Evolutionary conservation across 2,888 invertebrate genomes (phyloP), one percentile per base, ranked within the genome.

Genomic region (Plagodis dolabraria): DNA sequence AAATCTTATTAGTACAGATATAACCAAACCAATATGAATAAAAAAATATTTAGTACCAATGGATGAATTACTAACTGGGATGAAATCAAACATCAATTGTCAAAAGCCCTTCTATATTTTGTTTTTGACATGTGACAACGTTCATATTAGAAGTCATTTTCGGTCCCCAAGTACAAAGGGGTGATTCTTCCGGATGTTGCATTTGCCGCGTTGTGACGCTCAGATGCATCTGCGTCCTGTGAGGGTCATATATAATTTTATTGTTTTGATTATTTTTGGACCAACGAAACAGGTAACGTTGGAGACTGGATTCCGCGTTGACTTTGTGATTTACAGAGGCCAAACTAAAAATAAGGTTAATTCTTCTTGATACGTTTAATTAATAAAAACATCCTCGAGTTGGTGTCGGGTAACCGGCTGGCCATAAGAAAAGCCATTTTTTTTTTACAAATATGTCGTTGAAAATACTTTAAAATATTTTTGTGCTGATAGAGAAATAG

Each of bases 171-270:
- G 79, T 73, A 70, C 69, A 78, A 85, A 87, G 84, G 86, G 89
- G 88, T 81, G 80, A 81, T 80, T 75, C 82, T 82, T 85, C 84
- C 85, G 89, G 86, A 86, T 86, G 86, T 86, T 86, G 86, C 83
- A 86, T 87, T 89, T 87, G 86, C 85, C 79, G 22, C 22, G 22
- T 22, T 22, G 80, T 79, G 74, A 75, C 70, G 70, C 57, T 69
- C 58, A 70, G 65, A 53, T 71, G 60, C 60, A 65, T 70, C 58
- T 67, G 54, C 64, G 64, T 70, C 54, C 53, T 60, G 64, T 60
- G 68, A 67, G 67, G 63, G 69, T 64, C 55, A 63, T 47, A 38
- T 47, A 47, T 60, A 50, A 38, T 60, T 63, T 47, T 11, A 34
- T 54, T 38, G 47, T 43, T 59, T 56, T 7, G 8, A 46, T 33